Evolutionary conservation across 1,140 invertebrate genomes (phyloP), one percentile per base, ranked within the genome.

Genomic region (Colletes gigas): DNA sequence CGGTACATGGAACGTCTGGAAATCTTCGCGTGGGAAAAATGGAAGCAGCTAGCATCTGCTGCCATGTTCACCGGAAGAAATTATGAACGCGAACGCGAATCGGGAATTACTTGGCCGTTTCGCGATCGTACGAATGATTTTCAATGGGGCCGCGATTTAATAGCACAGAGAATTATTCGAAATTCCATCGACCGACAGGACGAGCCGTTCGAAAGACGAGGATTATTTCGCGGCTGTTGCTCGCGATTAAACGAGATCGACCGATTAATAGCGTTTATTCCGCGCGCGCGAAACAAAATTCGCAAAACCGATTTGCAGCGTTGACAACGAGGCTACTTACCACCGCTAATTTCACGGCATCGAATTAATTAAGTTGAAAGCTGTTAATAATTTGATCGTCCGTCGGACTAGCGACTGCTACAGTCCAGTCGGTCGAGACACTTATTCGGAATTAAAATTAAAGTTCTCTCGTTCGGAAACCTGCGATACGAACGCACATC

Each of bases 21-120:
- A 47, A 76, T 60, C 44, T 41, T 62, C 54, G 19, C 7, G 39
- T 14, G 65, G 60, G 57, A 78, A 78, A 84, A 68, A 83, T 77
- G 30, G 81, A 59, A 30, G 63, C 57, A 14, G 30, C 59, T 62
- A n/a, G 50, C 63, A 74, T 15, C 39, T 39, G 59, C 21, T 77
- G 59, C 41, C 19, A 21, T 14, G 14, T 12, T 47, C 15, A 15
- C 1, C 41, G 44, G 47, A 69, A 69, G 47, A 83, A 83, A 78
- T 68, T 39, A 69, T 55, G 50, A 68, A 55, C 75, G 21, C 55
- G 74, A 66, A 44, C 65, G 10, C 15, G 30, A 19, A n/a, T 54
- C 30, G 10, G 3, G 17, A 14, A 54, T 75, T 41, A 10, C 30
- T 8, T 39, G 21, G 7, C 19, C 17, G 10, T 2, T 15, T 14